Evolutionary conservation across 2,888 invertebrate species (phyloP), one percentile per base, ranked within the genome.

Genomic region (Empis stercorea): DNA sequence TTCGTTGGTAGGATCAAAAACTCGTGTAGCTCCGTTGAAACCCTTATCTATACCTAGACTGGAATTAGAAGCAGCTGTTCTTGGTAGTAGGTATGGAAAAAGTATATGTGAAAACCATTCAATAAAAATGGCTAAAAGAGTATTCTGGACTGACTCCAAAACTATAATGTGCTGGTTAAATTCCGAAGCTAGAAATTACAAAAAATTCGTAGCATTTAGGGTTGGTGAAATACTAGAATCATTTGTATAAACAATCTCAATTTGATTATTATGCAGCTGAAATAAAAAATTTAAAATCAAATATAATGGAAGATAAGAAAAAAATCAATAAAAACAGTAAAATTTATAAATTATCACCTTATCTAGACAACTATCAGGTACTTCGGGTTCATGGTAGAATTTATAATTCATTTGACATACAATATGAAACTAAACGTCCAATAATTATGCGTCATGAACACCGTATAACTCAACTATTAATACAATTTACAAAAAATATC

Each of bases 81-180:
- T 57, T 16, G 57, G 56, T 20, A 39, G 43, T 10, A 41, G 52
- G 13, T 46, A 53, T 36, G 48, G 48, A 1, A 52, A 46, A 14
- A 45, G 30, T 32, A 45, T 52, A 36, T 30, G 30, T 36, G 39
- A 47, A 43, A 46, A 39, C 17, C 50, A 48, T 10, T 37, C 43
- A 2, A 42, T 57, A 10, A 15, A 16, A 1, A 50, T 56, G 17
- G 32, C 45, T 16, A 11, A 45, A 7, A 51, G 15, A 1, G 20
- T 48, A 20, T 56, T 53, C 44, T 60, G 57, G 60, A 48, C 56
- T 5, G 58, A 61, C 40, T 61, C 58, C 1, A 55, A 47, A 44
- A 56, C 54, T 4, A 57, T 56, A 13, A 32, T 59, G 14, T 37
- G 44, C 9, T 59, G 58, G 58, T 43, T 59, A 9, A 40, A 48